Conservation (phyloP, 1,140 invertebrate species). For the Archegozetes longisetosus region DNA sequence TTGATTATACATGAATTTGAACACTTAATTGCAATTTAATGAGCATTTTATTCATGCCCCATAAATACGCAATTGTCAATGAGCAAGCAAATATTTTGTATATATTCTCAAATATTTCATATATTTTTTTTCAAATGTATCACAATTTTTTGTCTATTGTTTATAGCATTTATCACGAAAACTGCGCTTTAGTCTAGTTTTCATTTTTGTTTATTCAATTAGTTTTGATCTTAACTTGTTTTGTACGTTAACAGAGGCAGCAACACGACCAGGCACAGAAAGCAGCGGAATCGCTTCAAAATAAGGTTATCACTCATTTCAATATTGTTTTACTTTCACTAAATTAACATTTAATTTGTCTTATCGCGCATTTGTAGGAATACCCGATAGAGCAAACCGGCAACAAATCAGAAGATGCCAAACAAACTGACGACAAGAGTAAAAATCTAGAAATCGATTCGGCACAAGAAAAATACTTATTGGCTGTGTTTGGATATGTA, state of each 20-base stretch:
- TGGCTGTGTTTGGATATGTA: not conserved
- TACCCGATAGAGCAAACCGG: not conserved
- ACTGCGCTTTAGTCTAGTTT: no score
- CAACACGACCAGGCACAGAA: not conserved
- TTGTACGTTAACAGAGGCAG: not conserved
- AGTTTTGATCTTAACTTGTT: not conserved
- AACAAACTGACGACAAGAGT: not conserved
- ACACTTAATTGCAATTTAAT: no score
- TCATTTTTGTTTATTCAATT: no score
- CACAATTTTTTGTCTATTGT: no score
- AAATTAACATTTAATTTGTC: not conserved
- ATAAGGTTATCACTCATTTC: not conserved
- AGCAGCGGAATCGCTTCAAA: not conserved
- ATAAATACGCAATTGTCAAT: no score
- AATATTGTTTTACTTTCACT: not conserved
- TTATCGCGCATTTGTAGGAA: not conserved
- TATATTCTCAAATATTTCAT: no score
- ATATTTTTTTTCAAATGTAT: no score
- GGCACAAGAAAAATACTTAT: conserved; percentile 10
- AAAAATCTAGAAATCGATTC: not conserved
- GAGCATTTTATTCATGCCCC: no score
- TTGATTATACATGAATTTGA: no score
- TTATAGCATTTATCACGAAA: no score
- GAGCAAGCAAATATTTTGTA: no score
- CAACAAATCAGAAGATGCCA: not conserved